Evolutionary conservation across 92 coral and sea anemone species (phyloP).

Genomic region (Parazoanthus atlanticus): DNA sequence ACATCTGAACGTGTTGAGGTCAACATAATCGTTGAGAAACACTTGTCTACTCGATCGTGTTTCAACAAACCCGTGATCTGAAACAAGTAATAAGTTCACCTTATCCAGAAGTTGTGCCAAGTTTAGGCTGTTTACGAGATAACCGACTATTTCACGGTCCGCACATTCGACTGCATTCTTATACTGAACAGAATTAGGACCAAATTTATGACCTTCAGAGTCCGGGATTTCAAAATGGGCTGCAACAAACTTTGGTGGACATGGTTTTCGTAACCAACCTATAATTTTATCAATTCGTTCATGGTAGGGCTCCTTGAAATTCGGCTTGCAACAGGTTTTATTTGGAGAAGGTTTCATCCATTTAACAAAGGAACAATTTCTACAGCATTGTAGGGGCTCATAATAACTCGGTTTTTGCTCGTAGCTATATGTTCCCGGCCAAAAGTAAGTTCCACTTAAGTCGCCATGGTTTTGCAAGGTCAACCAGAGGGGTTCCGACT

Average conservation of each 20-base stretch:
- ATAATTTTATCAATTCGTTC: constrained; percentile 73
- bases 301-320: constrained; percentile 64
- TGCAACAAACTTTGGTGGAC: constrained; percentile 79
- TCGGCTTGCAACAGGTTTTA: constrained; percentile 57
- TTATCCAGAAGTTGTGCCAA: constrained; percentile 71
- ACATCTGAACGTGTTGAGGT: constrained; percentile 50
- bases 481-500: constrained; percentile 57
- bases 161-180: constrained; percentile 63
- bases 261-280: constrained; percentile 65
- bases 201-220: constrained; percentile 73
- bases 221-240: constrained; percentile 74
- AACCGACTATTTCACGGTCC: constrained; percentile 86
- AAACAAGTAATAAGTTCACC: constrained; percentile 75
- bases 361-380: constrained; percentile 12
- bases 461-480: constrained; percentile 54
- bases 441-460: constrained; percentile 45
- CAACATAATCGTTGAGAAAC: constrained; percentile 69
- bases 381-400: constrained; percentile 31
- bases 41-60: constrained; percentile 68
- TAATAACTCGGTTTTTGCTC: constrained; percentile 25
- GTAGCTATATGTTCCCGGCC: constrained; percentile 52
- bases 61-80: constrained; percentile 92
- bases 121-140: constrained; percentile 70
- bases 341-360: constrained; percentile 33
- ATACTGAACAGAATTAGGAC: constrained; percentile 60